Evolutionary conservation across 2,888 invertebrate genomes (phyloP).

Genomic region (Teleogryllus oceanicus): DNA sequence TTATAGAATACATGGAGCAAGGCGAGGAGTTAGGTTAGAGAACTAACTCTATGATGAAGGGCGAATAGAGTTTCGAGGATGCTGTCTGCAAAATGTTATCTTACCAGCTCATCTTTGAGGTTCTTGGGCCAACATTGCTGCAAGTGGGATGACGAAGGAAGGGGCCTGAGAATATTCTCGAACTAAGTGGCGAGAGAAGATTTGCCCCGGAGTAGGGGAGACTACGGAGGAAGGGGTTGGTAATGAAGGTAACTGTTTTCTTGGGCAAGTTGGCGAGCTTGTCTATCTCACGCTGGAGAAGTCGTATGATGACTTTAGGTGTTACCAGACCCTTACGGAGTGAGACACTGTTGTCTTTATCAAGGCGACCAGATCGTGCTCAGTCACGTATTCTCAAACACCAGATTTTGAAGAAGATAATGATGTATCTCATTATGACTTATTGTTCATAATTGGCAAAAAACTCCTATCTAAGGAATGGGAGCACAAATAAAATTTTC

Average conservation of each 20-base stretch:
- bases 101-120: slow-evolving; percentile 8
- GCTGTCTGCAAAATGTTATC: not conserved
- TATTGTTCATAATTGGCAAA: no score
- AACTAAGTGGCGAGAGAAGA: not conserved
- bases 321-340: not conserved
- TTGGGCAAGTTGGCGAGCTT: slow-evolving; percentile 2
- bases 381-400: slow-evolving; percentile 9
- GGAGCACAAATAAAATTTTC: no score
- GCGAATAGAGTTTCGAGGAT: not conserved
- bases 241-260: slow-evolving; percentile 18
- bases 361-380: not conserved
- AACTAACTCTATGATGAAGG: slow-evolving; percentile 5
- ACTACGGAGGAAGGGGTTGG: not conserved
- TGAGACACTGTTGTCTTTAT: not conserved
- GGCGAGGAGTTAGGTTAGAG: not conserved
- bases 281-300: not conserved
- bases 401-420: not conserved
- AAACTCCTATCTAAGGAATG: no score
- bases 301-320: not conserved
- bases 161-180: no score
- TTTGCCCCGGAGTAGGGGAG: not conserved
- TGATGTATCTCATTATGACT: no score
- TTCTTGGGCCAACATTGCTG: not conserved
- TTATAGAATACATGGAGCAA: slow-evolving; percentile 4
- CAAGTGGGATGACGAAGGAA: not conserved